Percentiles rank a stretch among this genome's conserved stretches.
phyloP scores from a whole-genome alignment of 2,113 vertebrate species.

The Salvelinus namaycush region DNA sequence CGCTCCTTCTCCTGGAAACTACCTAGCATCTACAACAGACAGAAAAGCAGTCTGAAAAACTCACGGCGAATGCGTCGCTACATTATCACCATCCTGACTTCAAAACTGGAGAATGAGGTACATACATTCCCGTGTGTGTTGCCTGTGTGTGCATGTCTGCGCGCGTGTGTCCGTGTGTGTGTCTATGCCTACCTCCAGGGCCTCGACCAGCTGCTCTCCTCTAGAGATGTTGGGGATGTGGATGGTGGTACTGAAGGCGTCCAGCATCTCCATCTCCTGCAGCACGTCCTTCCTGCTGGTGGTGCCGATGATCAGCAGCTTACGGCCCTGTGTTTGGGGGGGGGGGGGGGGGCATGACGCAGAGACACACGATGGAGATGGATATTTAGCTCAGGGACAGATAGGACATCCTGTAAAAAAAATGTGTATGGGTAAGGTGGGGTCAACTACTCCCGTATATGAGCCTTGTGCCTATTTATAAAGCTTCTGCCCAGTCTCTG shows the following conservation, averaged over 20 bases:
- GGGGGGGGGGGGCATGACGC: constrained; percentile 13
- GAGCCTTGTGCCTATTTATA: too few species aligned
- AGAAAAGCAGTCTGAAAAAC: neutral
- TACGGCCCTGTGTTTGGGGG: constrained; percentile 80
- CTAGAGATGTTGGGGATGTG: constrained; percentile 90
- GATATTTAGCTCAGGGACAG: too few species aligned
- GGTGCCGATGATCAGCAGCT: constrained; percentile 95
- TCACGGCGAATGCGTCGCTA: too few species aligned
- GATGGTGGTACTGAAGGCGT: constrained; percentile 93
- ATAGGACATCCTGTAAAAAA: too few species aligned
- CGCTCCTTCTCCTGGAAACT: constrained; percentile 91
- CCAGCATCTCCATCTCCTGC: constrained; percentile 96
- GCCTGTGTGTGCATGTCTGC: too few species aligned
- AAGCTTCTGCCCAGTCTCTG: too few species aligned
- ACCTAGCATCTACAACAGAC: constrained; percentile 81
- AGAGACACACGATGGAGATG: too few species aligned
- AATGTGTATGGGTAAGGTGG: too few species aligned
- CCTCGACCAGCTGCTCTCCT: constrained; percentile 87
- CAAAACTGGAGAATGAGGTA: neutral
- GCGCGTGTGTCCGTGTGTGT: neutral
- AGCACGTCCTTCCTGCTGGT: constrained; percentile 95
- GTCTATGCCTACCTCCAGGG: constrained; percentile 77
- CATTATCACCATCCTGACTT: neutral
- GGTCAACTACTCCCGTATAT: too few species aligned
- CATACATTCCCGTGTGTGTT: neutral